Conservation (phyloP, 2,113 vertebrate genomes). For the Trematomus loennbergii region DNA sequence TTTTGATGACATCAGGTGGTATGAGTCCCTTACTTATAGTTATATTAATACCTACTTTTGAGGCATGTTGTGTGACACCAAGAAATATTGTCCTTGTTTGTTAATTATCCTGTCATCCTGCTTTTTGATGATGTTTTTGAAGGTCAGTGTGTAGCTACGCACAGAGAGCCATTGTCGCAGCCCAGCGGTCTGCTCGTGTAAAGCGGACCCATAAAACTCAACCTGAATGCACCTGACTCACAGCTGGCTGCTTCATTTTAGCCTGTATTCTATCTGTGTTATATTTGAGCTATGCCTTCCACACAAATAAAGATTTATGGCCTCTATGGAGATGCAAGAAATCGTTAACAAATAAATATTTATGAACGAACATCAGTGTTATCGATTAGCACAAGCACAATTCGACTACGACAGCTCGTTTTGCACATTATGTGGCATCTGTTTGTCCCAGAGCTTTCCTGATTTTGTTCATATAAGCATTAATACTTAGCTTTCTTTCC, state of each 20-base stretch:
- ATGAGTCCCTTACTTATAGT: not conserved
- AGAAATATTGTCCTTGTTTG: not conserved
- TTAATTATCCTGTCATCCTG: not conserved
- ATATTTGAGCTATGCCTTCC: not conserved
- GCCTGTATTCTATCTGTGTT: not conserved
- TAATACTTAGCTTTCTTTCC: not conserved
- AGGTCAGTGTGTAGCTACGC: not conserved
- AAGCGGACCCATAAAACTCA: not conserved
- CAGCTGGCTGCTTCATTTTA: not conserved
- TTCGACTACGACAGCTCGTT: not conserved
- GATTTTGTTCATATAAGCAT: not conserved
- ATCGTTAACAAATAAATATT: not conserved
- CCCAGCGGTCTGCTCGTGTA: not conserved
- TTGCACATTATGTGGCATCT: not conserved
- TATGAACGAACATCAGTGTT: not conserved
- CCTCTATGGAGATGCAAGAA: not conserved
- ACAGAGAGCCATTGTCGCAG: conserved; percentile 1
- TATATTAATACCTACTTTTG: not conserved
- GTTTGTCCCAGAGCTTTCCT: conserved; percentile 8
- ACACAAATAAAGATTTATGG: not conserved
- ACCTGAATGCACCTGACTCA: not conserved
- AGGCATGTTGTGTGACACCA: not conserved
- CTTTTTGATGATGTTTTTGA: not conserved
- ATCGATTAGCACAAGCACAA: not conserved
- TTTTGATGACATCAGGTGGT: not conserved